phyloP scores from a whole-genome alignment of 2,113 vertebrate species.

The Puntigrus tetrazona region DNA sequence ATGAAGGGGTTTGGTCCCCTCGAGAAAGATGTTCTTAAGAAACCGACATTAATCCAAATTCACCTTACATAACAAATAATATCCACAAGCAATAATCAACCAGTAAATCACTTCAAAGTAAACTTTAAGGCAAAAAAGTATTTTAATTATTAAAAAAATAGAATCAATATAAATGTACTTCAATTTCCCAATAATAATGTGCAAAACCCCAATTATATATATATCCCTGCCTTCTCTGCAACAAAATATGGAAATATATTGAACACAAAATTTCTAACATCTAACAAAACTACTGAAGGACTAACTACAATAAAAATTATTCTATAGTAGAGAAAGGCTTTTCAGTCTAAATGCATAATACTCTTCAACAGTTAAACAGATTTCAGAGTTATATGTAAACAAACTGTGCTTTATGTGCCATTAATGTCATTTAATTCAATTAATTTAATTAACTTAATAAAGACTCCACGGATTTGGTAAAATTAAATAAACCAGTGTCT shows the following conservation, averaged over 20 bases:
- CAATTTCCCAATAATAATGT: background rate
- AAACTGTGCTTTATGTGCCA: too few relatives aligned
- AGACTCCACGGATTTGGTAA: background rate
- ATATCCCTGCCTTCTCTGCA: too few relatives aligned
- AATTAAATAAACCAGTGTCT: background rate
- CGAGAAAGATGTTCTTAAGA: background rate
- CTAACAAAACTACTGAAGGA: background rate
- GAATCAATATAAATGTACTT: background rate
- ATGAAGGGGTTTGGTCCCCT: background rate
- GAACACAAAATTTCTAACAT: background rate
- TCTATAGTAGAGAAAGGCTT: background rate
- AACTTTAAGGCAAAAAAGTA: background rate
- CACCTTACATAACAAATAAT: background rate
- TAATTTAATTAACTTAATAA: background rate
- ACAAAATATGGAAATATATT: background rate
- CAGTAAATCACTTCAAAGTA: background rate
- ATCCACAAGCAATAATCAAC: background rate
- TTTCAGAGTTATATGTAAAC: too few relatives aligned
- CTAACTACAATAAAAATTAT: background rate
- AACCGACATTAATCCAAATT: background rate
- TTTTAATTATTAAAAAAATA: background rate
- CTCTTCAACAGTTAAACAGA: too few relatives aligned
- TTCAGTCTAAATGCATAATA: background rate
- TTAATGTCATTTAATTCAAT: too few relatives aligned
- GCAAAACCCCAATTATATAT: too few relatives aligned